Conservation (phyloP, 2,797 vertebrate genomes). For the Hylomyscus alleni region DNA sequence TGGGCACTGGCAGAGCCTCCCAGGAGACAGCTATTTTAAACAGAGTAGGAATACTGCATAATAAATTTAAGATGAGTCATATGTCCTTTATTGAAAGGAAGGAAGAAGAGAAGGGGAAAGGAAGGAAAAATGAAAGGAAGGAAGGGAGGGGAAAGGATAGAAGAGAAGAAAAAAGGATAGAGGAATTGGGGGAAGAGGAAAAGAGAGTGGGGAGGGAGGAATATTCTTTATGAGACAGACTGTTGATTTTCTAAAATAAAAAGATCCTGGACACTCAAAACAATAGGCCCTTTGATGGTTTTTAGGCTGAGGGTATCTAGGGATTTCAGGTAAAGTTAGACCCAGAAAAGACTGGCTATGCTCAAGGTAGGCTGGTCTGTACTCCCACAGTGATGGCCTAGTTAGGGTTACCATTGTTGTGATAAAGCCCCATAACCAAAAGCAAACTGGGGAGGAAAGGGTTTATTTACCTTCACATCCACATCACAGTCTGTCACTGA, state of each 20-base stretch:
- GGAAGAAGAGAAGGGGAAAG: background rate
- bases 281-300: background rate
- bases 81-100: background rate
- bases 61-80: background rate
- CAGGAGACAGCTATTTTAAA: background rate
- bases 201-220: background rate
- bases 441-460: background rate
- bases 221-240: background rate
- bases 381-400: background rate
- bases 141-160: background rate
- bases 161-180: background rate
- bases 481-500: no score
- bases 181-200: background rate
- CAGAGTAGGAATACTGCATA: background rate
- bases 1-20: no score
- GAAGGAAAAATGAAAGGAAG: no score
- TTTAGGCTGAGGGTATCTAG: background rate
- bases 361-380: background rate
- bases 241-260: background rate
- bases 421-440: background rate
- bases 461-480: background rate
- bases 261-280: background rate
- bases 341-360: background rate
- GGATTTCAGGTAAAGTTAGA: background rate
- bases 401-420: background rate